Conservation (phyloP, 2,113 vertebrate genomes). For the Etheostoma spectabile region DNA sequence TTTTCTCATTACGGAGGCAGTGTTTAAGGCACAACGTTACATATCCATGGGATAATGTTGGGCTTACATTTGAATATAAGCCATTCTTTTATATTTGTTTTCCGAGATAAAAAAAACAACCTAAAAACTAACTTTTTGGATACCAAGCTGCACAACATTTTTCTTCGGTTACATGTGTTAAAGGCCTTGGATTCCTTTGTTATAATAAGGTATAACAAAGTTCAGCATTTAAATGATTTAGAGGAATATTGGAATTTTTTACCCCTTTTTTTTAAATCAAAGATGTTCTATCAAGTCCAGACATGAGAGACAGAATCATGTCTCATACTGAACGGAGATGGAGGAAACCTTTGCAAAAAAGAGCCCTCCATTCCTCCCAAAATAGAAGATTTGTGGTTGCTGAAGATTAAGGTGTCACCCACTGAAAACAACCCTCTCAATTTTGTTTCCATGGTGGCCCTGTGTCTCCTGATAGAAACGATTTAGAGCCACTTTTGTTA, state of each 20-base stretch:
- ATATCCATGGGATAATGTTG: constrained; percentile 40
- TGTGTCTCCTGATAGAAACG: constrained; percentile 29
- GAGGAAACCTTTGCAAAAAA: constrained; percentile 27
- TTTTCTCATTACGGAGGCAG: constrained; percentile 70
- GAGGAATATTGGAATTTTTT: constrained; percentile 26
- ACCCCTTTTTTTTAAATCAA: constrained; percentile 39
- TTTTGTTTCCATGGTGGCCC: constrained; percentile 47
- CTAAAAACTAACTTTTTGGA: constrained; percentile 16
- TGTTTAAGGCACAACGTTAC: constrained; percentile 38
- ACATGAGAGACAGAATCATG: constrained; percentile 22
- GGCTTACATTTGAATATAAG: constrained; percentile 46
- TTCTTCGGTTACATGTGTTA: constrained; percentile 31
- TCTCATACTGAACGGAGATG: constrained; percentile 17
- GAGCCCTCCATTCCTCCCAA: constrained; percentile 17
- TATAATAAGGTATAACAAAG: constrained; percentile 1
- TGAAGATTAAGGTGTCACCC: constrained; percentile 56
- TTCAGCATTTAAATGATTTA: constrained; percentile 39
- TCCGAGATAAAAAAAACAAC: neutral
- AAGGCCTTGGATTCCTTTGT: constrained; percentile 8
- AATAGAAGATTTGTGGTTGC: constrained; percentile 55
- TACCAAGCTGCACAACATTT: constrained; percentile 1
- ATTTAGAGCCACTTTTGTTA: constrained; percentile 49
- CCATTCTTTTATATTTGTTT: constrained; percentile 47
- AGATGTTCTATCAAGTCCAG: constrained; percentile 40
- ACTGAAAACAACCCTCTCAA: constrained; percentile 39